Evolutionary conservation across 2,888 invertebrate genomes (phyloP), one percentile per base, ranked within the genome.

Genomic region (Drosophila lacicola): DNA sequence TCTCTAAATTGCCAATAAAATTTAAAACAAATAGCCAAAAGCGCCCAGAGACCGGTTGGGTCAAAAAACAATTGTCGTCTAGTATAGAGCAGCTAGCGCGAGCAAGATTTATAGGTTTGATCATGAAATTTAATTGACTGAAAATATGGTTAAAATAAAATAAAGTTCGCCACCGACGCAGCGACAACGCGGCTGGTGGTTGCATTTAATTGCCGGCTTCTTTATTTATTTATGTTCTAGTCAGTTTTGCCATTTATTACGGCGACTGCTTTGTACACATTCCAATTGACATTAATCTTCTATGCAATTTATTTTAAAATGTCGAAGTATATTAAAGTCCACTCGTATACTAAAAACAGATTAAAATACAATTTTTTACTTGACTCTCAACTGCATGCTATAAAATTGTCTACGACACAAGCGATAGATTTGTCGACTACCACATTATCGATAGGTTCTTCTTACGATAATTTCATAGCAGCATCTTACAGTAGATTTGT

Each of bases 101-200:
- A 36, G 41, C 25, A 80, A 82, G 82, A 90, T 91, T 91, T 91
- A 91, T 90, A 83, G 80, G 80, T 74, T 73, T 80, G 82, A 88
- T 87, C 87, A 83, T 91, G 85, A 90, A 91, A 90, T 88, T 91
- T 91, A 91, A 91, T 91, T 91, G 91, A 90, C 90, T 91, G 91
- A 90, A 91, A 91, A 90, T 90, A 89, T 87, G 84, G 78, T 80
- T 62, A 63, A 69, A 74, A 78, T 57, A 74, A 78, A 66, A 70
- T 53, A 65, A 57, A 60, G 39, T 69, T 68, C 10, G 19, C 19
- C 53, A 53, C 29, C 33, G 5, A 3, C 45, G 51, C 33, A 34
- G 29, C 49, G 41, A 46, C 49, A 33, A 37, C 46, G 33, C 46
- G 44, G 56, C 55, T 51, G 67, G 36, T 47, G 49, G 29, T 49